Base-by-base conservation (phyloP, 2,113 vertebrate genomes). In the Turdus rufiventris region DNA sequence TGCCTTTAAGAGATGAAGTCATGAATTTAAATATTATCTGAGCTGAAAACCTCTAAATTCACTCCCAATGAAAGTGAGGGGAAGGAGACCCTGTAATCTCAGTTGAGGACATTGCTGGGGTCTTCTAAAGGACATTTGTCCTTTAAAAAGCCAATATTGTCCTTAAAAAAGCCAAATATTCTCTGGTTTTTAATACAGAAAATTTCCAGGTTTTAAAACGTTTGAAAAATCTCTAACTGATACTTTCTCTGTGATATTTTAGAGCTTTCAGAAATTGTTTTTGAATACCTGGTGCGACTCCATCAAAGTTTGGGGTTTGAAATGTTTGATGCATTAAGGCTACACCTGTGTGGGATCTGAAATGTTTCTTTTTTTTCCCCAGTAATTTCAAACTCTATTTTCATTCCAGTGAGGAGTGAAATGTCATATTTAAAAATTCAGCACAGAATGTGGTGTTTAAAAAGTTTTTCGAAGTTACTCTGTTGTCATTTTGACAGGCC, bases 401-500 rank as follows among this genome's bases (percentile, higher is more conserved):
- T 89, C 89, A 48, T 63, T 81, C 66, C 78, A 53, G 33, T 5
- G 57, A 4, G 40, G 43, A 95, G 53, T 11, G 71, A 94, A 76
- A 82, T 94, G 93, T 67, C 85, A 42, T 18, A 75, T 75, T 88
- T 75, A 68, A 87, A 88, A 93, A 91, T 61, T 12, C 85, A 72
- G 77, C 66, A 63, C 10, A 3, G 62, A 92, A 71, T 19, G 28
- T 72, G 72, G 26, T 4, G 40, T 25, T 94, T 28, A 9, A 54
- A 70, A 89, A 93, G 70, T 85, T 88, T 61, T 48, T 15, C 12
- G 1, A 16, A 94, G 89, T 89, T 63, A 4, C 45, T 66, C 38
- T 75, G 77, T 82, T 96, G 92, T 94, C 81, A 66, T 79, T 89
- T 95, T 95, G 95, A 96, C 92, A 93, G 76, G 51, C 34, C 70